Evolutionary conservation across 2,888 invertebrate species (phyloP).

Genomic region (Chaetoderma sp.): DNA sequence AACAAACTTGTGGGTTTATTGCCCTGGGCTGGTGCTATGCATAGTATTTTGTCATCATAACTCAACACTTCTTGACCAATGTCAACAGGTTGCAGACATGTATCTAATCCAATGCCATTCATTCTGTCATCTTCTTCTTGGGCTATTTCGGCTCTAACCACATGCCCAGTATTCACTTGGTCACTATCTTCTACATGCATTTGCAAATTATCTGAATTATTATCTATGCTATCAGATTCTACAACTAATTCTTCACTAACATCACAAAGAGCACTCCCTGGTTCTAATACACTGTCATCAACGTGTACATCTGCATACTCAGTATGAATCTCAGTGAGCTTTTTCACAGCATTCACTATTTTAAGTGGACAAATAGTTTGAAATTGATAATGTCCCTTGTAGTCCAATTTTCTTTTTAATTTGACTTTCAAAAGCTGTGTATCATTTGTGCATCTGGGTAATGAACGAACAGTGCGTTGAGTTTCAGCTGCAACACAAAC

Average conservation of each 20-base stretch:
- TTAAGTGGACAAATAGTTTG: too few species aligned
- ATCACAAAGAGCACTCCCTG: too few species aligned
- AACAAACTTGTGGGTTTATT: slow-evolving; percentile 25
- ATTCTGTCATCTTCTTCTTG: background rate
- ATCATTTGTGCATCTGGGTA: slow-evolving; percentile 30
- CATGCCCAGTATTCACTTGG: background rate
- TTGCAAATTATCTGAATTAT: too few species aligned
- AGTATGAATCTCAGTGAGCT: too few species aligned
- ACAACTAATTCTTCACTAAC: too few species aligned
- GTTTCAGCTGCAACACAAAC: slow-evolving; percentile 40
- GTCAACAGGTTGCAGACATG: slow-evolving; percentile 21
- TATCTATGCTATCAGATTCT: too few species aligned
- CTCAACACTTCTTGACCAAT: slow-evolving; percentile 14
- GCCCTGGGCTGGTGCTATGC: slow-evolving; percentile 26
- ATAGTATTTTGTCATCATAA: slow-evolving; percentile 10
- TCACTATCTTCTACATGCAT: too few species aligned
- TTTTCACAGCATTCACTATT: too few species aligned
- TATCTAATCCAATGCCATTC: background rate
- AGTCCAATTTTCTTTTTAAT: slow-evolving; percentile 34
- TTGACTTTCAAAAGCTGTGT: slow-evolving; percentile 26
- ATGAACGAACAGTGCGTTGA: slow-evolving; percentile 11
- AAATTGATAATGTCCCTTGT: slow-evolving; percentile 29
- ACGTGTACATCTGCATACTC: too few species aligned
- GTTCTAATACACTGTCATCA: too few species aligned
- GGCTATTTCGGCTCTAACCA: background rate